Base-by-base conservation (phyloP, 2,113 vertebrate species). In the Poecilia latipinna region DNA sequence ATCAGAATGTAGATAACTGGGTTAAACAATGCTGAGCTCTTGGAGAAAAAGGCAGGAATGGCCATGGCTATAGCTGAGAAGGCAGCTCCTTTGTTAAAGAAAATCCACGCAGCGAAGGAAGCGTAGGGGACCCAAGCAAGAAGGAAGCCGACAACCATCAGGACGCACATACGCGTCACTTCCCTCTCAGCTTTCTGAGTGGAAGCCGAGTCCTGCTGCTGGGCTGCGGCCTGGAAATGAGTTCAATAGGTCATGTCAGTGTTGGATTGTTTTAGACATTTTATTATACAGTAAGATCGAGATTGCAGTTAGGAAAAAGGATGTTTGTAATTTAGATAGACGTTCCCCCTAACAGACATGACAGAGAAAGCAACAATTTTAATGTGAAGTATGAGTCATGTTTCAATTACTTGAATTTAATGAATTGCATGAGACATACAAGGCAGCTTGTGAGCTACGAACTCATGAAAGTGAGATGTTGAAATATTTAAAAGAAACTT, bases 171-270 rank as follows among this genome's bases (percentile, higher is more conserved):
- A 29, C 93, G 86, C 0, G 95, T 96, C 69, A 96, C 95, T 89
- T 96, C 95, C 74, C 60, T 95, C 87, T 96, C 95, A 0, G 95
- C 95, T 80, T 95, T 96, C 91, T 96, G 94, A 1, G 94, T 95
- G 0, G 91, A 94, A 13, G 90, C 95, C 0, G 94, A 95, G 1
- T 95, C 94, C 74, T 95, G 94, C 89, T 96, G 95, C 84, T 94
- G 93, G 11, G 94, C 85, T 74, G 95, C 94, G 77, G 94, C 94
- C 95, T 95, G 48, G 11, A 68, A 75, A 75, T 8, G 17, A 61
- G 33, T 35, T 13, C 15, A 57, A 29, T 29, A 44, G 11, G 26
- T 51, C 33, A n/a, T 51, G 24, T 35, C 8, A 5, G 8, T 48
- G 8, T 32, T 33, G 26, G 33, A 26, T 3, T 28, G 13, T 31